Conservation (phyloP, 2,797 vertebrate genomes). For the Lateolabrax maculatus region DNA sequence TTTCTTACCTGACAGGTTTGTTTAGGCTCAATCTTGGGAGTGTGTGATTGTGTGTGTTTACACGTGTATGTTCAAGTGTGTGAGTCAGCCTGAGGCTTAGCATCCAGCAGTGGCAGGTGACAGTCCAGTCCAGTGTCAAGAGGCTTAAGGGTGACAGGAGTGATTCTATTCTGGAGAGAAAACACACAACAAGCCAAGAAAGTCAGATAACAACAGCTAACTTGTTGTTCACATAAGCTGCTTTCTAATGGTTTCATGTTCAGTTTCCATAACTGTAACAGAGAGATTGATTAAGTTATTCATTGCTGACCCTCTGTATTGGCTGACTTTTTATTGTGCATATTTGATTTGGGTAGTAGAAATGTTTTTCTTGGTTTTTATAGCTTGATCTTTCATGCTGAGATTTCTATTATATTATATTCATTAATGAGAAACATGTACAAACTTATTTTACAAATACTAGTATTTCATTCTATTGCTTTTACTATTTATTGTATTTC, state of each 20-base stretch:
- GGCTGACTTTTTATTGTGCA: neutral
- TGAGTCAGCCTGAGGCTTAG: constrained; percentile 72
- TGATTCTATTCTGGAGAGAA: constrained; percentile 56
- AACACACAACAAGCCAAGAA: constrained; percentile 46
- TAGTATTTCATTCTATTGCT: neutral
- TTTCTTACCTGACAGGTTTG: constrained; percentile 71
- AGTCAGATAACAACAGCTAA: constrained; percentile 41
- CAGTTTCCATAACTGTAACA: constrained; percentile 12
- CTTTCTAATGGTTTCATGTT: constrained; percentile 30
- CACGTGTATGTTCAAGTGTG: constrained; percentile 53
- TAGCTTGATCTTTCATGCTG: neutral
- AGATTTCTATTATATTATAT: neutral
- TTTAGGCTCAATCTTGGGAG: constrained; percentile 67
- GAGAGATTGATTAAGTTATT: neutral
- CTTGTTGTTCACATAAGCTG: constrained; percentile 30
- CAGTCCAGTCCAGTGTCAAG: constrained; percentile 70
- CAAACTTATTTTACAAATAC: neutral
- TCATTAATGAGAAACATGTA: neutral
- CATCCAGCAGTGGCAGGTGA: constrained; percentile 75
- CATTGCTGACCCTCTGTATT: neutral
- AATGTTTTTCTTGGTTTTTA: neutral
- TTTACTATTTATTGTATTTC: neutral
- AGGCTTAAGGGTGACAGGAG: constrained; percentile 71
- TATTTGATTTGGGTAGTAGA: neutral
- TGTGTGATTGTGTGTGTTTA: constrained; percentile 51